Conservation (phyloP, 30 jellyfish, hydroid and myxozoan species). For the Clytia hemisphaerica region DNA sequence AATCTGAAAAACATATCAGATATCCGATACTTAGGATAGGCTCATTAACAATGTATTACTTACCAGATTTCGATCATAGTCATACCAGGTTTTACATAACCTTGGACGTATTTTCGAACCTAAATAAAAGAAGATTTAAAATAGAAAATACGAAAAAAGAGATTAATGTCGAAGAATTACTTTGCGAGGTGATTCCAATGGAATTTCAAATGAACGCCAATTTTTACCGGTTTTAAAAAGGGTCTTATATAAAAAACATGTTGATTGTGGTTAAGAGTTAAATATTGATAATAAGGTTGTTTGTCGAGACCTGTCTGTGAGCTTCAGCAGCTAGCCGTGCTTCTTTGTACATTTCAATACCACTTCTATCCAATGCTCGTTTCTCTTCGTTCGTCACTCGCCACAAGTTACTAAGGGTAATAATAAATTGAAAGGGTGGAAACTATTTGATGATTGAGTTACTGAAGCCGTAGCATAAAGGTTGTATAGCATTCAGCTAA, state of each 20-base stretch:
- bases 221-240: background rate
- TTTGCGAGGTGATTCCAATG: too few relatives aligned
- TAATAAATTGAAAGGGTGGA: too few relatives aligned
- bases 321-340: slow-evolving; percentile 99
- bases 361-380: slow-evolving; percentile 69
- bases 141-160: too few relatives aligned
- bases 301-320: slow-evolving; percentile 77
- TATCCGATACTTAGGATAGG: too few relatives aligned
- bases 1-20: too few relatives aligned
- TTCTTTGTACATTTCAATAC: slow-evolving; percentile 74
- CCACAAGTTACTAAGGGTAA: slow-evolving; percentile 72
- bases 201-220: too few relatives aligned
- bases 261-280: background rate
- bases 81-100: slow-evolving; percentile 90
- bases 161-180: too few relatives aligned
- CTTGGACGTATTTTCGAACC: slow-evolving; percentile 94
- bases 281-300: background rate
- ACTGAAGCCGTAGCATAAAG: too few relatives aligned
- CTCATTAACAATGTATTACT: too few relatives aligned
- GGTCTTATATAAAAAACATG: too few relatives aligned
- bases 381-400: slow-evolving; percentile 89
- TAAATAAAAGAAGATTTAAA: slow-evolving; percentile 2
- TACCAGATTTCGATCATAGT: slow-evolving; percentile 98
- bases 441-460: too few relatives aligned
- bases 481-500: too few relatives aligned